Evolutionary conservation across 2,888 invertebrate species (phyloP).

Genomic region (Stramonita haemastoma): DNA sequence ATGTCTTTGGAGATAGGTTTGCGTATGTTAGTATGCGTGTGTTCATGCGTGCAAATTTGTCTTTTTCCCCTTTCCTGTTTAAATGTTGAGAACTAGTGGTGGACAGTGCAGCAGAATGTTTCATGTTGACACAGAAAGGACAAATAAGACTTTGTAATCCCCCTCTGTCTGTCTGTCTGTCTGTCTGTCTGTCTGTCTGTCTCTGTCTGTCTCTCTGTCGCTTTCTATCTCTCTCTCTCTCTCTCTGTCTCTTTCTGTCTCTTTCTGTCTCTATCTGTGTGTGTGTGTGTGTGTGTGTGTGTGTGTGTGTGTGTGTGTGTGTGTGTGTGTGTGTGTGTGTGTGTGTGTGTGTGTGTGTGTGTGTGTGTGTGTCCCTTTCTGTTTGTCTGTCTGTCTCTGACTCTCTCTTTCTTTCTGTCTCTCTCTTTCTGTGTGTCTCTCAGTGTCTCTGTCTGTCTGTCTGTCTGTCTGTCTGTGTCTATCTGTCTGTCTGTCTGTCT

Average conservation of each 20-base stretch:
- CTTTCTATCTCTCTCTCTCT: too few species aligned
- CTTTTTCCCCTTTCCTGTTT: too few species aligned
- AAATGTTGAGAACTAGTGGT: too few species aligned
- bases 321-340: constrained; percentile 4
- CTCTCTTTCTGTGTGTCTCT: background rate
- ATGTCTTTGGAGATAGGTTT: too few species aligned
- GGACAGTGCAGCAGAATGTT: too few species aligned
- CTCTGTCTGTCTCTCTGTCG: background rate
- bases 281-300: constrained; percentile 10
- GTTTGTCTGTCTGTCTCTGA: background rate
- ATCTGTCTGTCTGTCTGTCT: background rate
- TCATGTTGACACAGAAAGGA: too few species aligned
- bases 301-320: constrained; percentile 11
- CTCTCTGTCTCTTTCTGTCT: background rate
- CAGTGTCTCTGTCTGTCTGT: background rate
- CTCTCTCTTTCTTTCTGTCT: background rate
- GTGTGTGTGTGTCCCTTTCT: too few species aligned
- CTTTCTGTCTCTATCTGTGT: background rate
- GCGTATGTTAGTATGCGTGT: too few species aligned
- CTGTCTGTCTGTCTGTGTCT: background rate
- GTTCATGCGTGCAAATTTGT: too few species aligned
- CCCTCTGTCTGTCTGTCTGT: background rate
- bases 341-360: background rate
- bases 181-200: background rate
- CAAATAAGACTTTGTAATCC: background rate